phyloP scores from a whole-genome alignment of 1,140 invertebrate genomes.

The Diuraphis noxia region DNA sequence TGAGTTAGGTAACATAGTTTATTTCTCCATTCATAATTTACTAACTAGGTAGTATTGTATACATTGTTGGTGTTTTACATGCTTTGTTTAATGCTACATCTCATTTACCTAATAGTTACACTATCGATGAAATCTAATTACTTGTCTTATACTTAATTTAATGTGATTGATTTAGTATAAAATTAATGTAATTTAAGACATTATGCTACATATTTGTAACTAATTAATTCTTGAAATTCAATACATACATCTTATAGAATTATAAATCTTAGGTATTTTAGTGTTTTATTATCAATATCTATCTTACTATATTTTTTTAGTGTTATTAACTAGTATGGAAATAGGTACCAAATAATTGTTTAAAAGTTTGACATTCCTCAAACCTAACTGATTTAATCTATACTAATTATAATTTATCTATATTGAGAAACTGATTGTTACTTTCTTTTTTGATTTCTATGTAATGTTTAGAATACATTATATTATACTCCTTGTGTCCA shows the following conservation, averaged over 20 bases:
- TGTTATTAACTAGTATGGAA: neutral
- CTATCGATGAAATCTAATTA: neutral
- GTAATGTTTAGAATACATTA: no score
- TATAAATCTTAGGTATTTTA: neutral
- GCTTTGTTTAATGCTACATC: neutral
- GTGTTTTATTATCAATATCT: neutral
- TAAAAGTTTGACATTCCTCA: neutral
- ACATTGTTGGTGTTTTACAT: neutral
- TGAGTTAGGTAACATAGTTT: neutral
- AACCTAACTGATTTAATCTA: neutral
- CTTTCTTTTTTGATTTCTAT: neutral
- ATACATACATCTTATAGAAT: neutral
- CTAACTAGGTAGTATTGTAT: no score
- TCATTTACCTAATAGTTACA: neutral
- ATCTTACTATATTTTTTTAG: neutral
- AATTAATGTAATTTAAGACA: neutral
- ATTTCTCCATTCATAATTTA: no score
- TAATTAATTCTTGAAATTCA: neutral
- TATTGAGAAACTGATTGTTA: neutral
- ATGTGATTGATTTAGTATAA: neutral
- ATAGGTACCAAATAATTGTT: neutral
- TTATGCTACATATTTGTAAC: neutral
- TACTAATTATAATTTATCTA: neutral
- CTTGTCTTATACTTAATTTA: neutral
- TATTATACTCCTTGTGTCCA: no score